Conservation (phyloP, 2,797 vertebrate genomes). For the Chrysocyon brachyurus region DNA sequence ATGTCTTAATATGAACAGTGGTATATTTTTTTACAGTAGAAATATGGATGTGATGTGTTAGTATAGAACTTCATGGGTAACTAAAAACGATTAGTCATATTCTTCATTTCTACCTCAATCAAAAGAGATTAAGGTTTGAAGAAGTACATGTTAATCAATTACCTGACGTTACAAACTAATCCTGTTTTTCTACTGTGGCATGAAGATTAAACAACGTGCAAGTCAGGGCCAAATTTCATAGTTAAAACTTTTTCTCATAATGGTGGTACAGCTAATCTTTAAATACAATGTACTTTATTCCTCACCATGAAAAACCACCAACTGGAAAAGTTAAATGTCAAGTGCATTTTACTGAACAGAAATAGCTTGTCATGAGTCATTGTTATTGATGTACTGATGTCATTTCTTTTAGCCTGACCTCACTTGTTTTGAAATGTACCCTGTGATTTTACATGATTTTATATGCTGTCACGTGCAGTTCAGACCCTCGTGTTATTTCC, state of each 20-base stretch:
- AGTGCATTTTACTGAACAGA: conserved; percentile 33
- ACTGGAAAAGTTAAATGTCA: conserved; percentile 74
- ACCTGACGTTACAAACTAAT: conserved; percentile 78
- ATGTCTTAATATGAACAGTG: conserved; percentile 19
- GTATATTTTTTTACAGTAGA: neutral
- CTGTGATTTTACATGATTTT: conserved; percentile 43
- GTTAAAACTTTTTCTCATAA: conserved; percentile 64
- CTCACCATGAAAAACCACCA: conserved; percentile 51
- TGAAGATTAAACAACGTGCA: conserved; percentile 72
- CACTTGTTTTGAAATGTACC: conserved; percentile 61
- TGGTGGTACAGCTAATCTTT: conserved; percentile 81
- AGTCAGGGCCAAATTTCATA: conserved; percentile 73
- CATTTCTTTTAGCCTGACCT: conserved; percentile 49
- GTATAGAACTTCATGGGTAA: conserved; percentile 66
- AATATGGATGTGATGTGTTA: conserved; percentile 21
- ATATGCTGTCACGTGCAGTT: neutral
- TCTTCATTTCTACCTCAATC: conserved; percentile 69
- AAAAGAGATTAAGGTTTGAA: conserved; percentile 75
- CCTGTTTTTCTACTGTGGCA: conserved; percentile 79
- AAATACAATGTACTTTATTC: conserved; percentile 65
- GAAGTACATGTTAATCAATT: conserved; percentile 78
- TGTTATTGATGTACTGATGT: conserved; percentile 45
- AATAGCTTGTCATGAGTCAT: conserved; percentile 73
- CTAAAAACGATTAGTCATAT: conserved; percentile 60
- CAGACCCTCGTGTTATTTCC: neutral